phyloP scores from a whole-genome alignment of 2,113 vertebrate genomes.

The Herpetotheres cachinnans region DNA sequence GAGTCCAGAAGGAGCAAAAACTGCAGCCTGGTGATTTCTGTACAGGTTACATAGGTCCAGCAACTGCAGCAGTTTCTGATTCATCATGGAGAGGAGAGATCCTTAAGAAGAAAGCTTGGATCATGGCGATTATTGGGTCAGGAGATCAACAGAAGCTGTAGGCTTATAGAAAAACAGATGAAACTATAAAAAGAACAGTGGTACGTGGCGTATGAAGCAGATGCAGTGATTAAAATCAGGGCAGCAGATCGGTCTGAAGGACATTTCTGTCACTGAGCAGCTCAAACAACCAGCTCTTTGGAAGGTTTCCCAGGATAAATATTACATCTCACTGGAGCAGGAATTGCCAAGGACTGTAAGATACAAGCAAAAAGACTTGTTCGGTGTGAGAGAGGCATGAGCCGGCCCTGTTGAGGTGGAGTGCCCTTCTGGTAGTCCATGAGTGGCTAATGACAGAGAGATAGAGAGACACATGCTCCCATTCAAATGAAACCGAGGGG shows the following conservation, averaged over 20 bases:
- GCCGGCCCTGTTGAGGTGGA: neutral
- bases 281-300: neutral
- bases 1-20: neutral
- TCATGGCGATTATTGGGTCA: neutral
- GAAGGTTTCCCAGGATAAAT: neutral
- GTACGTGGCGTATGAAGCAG: fast-evolving
- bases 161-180: neutral
- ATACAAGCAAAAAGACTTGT: neutral
- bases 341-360: neutral
- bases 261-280: neutral
- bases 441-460: neutral
- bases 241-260: neutral
- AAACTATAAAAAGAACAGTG: neutral
- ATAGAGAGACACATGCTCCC: neutral
- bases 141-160: neutral
- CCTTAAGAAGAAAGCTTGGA: neutral
- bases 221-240: neutral
- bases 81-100: neutral
- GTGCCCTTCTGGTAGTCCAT: neutral
- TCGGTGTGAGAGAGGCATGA: neutral
- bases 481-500: neutral
- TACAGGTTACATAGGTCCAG: neutral
- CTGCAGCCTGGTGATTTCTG: neutral
- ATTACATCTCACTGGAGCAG: neutral
- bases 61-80: neutral